Evolutionary conservation across 2,797 vertebrate species (phyloP).

Genomic region (Galagoides demidoff): DNA sequence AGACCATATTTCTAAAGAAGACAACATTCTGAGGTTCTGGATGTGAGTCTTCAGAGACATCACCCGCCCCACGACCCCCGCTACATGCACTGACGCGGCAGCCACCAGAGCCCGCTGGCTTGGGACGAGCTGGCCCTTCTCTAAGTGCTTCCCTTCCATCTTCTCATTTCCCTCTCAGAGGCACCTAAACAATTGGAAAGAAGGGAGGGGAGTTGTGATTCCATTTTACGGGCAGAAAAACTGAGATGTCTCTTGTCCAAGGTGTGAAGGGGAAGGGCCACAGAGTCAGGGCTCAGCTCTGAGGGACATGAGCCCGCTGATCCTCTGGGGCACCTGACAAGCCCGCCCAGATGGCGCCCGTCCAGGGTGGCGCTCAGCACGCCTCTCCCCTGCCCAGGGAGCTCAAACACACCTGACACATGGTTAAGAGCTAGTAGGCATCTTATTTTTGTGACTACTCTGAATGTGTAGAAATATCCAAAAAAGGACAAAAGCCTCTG

Average conservation of each 20-base stretch:
- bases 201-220: background rate
- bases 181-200: accelerated
- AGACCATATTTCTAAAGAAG: background rate
- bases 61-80: accelerated
- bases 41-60: accelerated
- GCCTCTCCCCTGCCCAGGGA: too few relatives aligned
- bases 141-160: accelerated
- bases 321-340: accelerated
- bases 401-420: too few relatives aligned
- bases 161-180: background rate
- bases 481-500: background rate
- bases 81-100: accelerated
- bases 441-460: background rate
- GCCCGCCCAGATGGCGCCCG: accelerated
- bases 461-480: background rate
- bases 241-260: background rate
- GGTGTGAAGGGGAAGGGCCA: background rate
- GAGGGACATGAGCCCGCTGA: background rate
- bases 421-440: background rate
- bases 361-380: accelerated
- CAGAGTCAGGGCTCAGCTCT: background rate
- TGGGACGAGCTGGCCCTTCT: accelerated
- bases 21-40: accelerated
- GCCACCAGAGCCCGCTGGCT: accelerated
- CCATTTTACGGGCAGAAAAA: background rate